A percentile compares a stretch with the other conserved stretches of the same genome.
phyloP scores from a whole-genome alignment of 2,797 vertebrate genomes.

The Luscinia megarhynchos region DNA sequence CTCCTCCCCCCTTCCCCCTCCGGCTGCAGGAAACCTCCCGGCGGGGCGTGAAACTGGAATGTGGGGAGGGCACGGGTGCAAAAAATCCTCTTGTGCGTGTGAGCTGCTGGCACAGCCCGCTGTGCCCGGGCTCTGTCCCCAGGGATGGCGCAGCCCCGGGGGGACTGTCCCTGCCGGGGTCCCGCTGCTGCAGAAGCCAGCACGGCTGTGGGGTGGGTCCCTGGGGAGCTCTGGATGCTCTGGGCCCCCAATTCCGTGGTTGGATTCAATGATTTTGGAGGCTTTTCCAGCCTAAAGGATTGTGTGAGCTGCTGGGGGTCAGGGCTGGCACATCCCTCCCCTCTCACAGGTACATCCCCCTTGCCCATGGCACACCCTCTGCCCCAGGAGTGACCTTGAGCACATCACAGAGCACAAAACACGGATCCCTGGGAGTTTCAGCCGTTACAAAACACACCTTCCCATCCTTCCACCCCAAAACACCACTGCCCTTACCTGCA shows the following conservation, averaged over 20 bases:
- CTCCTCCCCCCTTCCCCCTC: background rate
- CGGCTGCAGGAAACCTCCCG: background rate
- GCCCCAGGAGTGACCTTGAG: background rate
- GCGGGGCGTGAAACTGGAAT: fast-evolving
- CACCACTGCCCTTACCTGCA: conserved; percentile 14
- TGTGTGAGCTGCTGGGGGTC: background rate
- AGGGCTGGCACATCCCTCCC: background rate
- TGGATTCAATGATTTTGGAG: background rate
- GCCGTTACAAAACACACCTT: fast-evolving
- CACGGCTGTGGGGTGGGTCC: fast-evolving
- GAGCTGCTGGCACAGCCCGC: background rate
- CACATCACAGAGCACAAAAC: background rate
- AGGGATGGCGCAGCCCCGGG: background rate
- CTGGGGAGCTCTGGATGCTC: fast-evolving
- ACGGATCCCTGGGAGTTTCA: background rate
- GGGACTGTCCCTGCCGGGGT: background rate
- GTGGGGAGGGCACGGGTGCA: background rate
- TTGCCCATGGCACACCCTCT: background rate
- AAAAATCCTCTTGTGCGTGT: fast-evolving
- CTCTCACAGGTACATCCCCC: fast-evolving
- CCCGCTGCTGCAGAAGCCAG: background rate
- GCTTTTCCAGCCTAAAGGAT: background rate
- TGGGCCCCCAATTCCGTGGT: background rate
- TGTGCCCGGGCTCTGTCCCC: fast-evolving
- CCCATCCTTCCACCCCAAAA: background rate